Conservation (phyloP, 1,140 invertebrate species). For the Telenomus remus region DNA sequence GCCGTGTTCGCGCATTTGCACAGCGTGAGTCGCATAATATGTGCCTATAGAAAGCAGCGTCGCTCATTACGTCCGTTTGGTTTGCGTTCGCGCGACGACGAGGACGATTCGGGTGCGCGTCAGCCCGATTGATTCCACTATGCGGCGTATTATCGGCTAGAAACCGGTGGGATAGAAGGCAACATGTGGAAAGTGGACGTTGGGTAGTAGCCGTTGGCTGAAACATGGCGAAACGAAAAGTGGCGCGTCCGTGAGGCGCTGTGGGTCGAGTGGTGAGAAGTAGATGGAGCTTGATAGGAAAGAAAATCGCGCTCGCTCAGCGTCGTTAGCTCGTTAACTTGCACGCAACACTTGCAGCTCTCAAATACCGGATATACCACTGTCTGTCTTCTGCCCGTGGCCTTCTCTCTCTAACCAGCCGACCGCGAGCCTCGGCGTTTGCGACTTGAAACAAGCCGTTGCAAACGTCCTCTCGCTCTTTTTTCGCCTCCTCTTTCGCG, state of each 20-base stretch:
- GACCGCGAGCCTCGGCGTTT: slow-evolving; percentile 55
- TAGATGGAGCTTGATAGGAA: slow-evolving; percentile 75
- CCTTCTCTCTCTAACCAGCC: slow-evolving; percentile 55
- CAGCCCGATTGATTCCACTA: slow-evolving; percentile 39
- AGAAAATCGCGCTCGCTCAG: slow-evolving; percentile 75
- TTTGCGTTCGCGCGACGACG: slow-evolving; percentile 40
- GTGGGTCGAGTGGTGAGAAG: slow-evolving; percentile 69
- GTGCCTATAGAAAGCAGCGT: slow-evolving; percentile 27
- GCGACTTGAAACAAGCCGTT: slow-evolving; percentile 52
- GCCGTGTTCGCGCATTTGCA: slow-evolving; percentile 15
- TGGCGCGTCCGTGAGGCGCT: slow-evolving; percentile 55
- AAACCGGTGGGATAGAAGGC: slow-evolving; percentile 21
- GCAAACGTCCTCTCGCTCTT: slow-evolving; percentile 12
- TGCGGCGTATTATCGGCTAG: slow-evolving; percentile 7
- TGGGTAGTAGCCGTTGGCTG: slow-evolving; percentile 47
- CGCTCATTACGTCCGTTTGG: slow-evolving; percentile 40
- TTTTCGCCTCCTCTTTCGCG: slow-evolving; percentile 25
- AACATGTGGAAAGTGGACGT: slow-evolving; percentile 27
- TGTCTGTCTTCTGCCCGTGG: slow-evolving; percentile 63
- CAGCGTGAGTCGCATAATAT: slow-evolving; percentile 25
- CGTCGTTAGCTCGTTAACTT: slow-evolving; percentile 76
- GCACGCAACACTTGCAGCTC: slow-evolving; percentile 75
- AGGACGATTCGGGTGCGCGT: slow-evolving; percentile 29
- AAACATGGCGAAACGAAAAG: slow-evolving; percentile 57
- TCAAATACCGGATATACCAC: slow-evolving; percentile 73